A percentile compares a stretch with the other conserved stretches of the same genome.
These are phyloP conservation scores for Aramus guarauna DNA, from an alignment of 2,113 vertebrate genomes.

Conservation along the genomic window DNA sequence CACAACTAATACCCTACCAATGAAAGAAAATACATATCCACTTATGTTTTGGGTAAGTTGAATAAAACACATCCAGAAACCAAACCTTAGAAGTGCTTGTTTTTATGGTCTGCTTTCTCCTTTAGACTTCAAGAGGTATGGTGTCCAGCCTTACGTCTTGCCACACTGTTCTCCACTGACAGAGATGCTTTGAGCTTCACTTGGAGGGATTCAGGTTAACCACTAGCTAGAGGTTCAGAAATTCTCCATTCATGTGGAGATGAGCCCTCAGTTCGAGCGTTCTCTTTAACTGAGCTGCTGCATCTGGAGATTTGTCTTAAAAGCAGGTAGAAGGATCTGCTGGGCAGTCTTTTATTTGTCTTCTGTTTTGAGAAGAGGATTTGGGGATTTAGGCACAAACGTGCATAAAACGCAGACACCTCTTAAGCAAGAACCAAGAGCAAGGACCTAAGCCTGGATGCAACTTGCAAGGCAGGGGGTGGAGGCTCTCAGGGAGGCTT, in stretches of 20 bases:
- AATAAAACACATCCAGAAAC: background rate
- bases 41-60: background rate
- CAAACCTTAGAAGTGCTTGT: background rate
- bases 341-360: background rate
- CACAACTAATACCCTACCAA: background rate
- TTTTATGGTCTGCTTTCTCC: background rate
- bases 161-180: background rate
- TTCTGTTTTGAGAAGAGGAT: background rate
- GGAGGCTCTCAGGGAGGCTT: fast-evolving
- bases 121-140: background rate
- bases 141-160: background rate
- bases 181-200: background rate
- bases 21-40: fast-evolving
- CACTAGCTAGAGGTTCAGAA: background rate
- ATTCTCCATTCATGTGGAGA: background rate
- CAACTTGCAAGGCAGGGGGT: fast-evolving
- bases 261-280: fast-evolving
- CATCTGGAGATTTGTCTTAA: background rate
- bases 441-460: background rate
- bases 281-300: background rate
- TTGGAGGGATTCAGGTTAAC: background rate
- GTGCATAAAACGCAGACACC: background rate
- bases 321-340: background rate
- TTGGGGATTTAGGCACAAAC: background rate
- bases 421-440: background rate